Base-by-base conservation (phyloP, 2,113 vertebrate genomes). In the Siniperca knerii region DNA sequence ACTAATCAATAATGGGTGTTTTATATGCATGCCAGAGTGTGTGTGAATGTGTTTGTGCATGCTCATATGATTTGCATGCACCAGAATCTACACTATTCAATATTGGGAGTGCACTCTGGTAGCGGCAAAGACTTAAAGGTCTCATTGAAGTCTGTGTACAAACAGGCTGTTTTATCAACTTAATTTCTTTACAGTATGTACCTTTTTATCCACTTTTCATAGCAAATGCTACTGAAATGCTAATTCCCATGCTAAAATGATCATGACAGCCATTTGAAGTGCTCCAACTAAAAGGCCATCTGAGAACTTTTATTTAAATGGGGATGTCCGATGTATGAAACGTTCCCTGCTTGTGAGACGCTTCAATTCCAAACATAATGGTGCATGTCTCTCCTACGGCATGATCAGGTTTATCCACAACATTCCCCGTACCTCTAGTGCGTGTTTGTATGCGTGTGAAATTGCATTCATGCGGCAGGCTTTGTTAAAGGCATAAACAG, bases 401-500 rank as follows among this genome's bases (percentile, higher is more conserved):
- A 74, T 89, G 73, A 85, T 90, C 81, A 37, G 61, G 54, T 86
- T 82, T 84, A 84, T 78, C 83, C 65, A 44, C 60, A 48, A 61
- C 3, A n/a, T 61, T 77, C n/a, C 64, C 42, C 0, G 0, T 21
- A 62, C 61, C n/a, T 69, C 62, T 20, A 33, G 57, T 33, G 77
- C 75, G 75, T 62, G 71, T 88, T 50, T 82, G 82, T 42, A 9
- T 1, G 70, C 21, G 66, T 83, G 90, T 87, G 74, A 91, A 91
- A 93, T 91, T 54, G 60, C 74, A 54, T 75, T 83, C 69, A 73
- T 21, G 86, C 61, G 7, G 65, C 72, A 1, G 79, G 83, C 87
- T 87, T 82, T 70, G 81, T 84, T 91, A 92, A 89, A 94, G 87
- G 93, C 93, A 91, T 93, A 90, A 95, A 93, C 85, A 89, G 90